These are phyloP conservation scores for Rhynchonycteris naso DNA, from an alignment of 2,797 vertebrate genomes.

Conservation along the genomic window DNA sequence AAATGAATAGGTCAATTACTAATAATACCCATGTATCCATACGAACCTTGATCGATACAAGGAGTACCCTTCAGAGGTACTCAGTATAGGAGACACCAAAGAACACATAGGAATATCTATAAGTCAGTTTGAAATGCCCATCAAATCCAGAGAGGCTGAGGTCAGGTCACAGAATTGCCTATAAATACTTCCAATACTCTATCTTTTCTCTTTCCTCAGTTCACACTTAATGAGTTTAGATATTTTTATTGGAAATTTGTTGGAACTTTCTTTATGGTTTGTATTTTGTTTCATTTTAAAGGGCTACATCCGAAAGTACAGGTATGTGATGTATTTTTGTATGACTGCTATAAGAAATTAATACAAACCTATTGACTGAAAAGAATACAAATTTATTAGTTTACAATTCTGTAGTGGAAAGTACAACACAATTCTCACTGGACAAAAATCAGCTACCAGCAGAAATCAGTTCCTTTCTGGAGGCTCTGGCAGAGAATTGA, in stretches of 20 bases:
- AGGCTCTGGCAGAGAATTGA: background rate
- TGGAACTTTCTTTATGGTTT: background rate
- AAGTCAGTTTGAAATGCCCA: background rate
- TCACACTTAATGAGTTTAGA: background rate
- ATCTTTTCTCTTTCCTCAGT: background rate
- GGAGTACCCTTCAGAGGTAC: background rate
- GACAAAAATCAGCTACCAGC: background rate
- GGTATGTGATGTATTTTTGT: background rate
- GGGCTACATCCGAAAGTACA: background rate
- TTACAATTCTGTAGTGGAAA: background rate
- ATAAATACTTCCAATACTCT: background rate
- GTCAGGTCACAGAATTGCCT: background rate
- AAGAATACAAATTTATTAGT: background rate
- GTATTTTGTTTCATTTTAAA: constrained; percentile 42
- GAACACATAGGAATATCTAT: background rate
- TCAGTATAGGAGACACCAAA: background rate
- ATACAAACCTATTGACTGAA: background rate
- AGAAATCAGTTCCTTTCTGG: background rate
- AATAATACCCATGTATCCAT: background rate
- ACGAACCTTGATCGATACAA: background rate
- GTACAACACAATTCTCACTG: background rate
- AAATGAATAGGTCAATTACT: background rate
- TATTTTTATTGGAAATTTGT: background rate
- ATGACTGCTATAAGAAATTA: background rate
- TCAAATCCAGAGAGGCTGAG: background rate